Percentiles rank a stretch among this genome's conserved stretches.
Conservation (phyloP, 2,113 vertebrate genomes). For the Aythya baeri region DNA sequence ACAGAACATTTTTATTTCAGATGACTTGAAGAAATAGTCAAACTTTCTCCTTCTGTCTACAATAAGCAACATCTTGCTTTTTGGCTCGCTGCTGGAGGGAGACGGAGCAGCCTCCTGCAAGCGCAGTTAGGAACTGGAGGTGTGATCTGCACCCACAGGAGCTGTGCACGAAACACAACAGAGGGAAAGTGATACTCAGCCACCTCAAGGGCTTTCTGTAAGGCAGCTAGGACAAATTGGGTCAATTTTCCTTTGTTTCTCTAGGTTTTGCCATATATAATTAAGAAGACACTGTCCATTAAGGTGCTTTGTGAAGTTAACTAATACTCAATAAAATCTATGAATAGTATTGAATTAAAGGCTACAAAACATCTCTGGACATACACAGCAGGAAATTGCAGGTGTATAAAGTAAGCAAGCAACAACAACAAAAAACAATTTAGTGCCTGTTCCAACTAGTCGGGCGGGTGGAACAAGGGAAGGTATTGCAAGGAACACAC, state of each 20-base stretch:
- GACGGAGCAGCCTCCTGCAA: not conserved
- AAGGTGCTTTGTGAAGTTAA: not conserved
- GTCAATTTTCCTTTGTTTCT: conserved; percentile 40
- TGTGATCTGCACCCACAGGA: not conserved
- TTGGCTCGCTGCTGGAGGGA: not conserved
- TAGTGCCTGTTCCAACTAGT: not conserved
- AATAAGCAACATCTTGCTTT: not conserved
- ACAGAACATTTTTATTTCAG: not conserved
- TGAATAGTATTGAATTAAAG: conserved; percentile 52
- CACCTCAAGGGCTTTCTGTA: conserved; percentile 2
- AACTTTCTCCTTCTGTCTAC: not conserved
- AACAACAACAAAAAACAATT: not conserved
- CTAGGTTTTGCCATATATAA: not conserved
- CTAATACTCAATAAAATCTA: conserved; percentile 15
- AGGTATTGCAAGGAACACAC: not conserved
- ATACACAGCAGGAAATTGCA: conserved; percentile 35
- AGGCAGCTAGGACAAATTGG: not conserved
- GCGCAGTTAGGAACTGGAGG: not conserved
- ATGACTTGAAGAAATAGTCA: not conserved
- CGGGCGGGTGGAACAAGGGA: not conserved
- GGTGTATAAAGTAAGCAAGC: conserved; percentile 29
- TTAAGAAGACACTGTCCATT: conserved; percentile 11
- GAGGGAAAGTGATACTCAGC: not conserved
- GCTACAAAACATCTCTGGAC: not conserved
- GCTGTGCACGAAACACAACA: not conserved